A percentile compares a stretch with the other conserved stretches of the same genome.
phyloP scores from a whole-genome alignment of 2,797 vertebrate species.

The Acanthis flammea region DNA sequence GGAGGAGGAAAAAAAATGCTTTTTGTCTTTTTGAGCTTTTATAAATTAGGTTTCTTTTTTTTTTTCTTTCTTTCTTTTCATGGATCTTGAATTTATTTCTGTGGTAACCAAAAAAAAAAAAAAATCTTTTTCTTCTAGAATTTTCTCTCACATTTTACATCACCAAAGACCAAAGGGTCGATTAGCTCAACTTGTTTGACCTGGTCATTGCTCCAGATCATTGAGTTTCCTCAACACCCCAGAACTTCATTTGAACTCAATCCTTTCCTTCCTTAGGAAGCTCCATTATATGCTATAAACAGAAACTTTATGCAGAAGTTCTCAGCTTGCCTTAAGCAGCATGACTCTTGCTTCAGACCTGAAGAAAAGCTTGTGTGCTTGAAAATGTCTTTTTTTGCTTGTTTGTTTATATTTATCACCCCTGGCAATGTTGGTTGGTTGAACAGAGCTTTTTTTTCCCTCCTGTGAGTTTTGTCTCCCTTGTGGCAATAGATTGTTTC shows the following conservation, averaged over 20 bases:
- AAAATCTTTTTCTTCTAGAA: not conserved
- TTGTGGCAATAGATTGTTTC: not conserved
- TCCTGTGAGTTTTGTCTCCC: not conserved
- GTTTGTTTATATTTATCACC: not conserved
- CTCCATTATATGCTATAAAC: not conserved
- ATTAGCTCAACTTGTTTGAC: not conserved
- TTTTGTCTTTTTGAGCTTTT: constrained; percentile 17
- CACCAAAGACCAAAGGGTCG: not conserved
- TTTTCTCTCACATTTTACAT: not conserved
- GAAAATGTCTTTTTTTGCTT: not conserved
- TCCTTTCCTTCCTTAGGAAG: not conserved
- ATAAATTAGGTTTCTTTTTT: not conserved
- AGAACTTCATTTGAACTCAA: not conserved
- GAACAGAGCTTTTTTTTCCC: not conserved
- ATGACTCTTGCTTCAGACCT: not conserved
- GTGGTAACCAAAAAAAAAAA: not conserved
- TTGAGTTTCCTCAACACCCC: not conserved
- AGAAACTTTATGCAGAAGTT: not conserved
- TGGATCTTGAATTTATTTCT: not conserved
- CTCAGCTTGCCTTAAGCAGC: not conserved
- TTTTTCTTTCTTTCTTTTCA: not conserved
- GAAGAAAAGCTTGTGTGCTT: not conserved
- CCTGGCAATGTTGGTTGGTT: not conserved
- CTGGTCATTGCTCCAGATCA: not conserved
- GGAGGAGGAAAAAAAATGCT: constrained; percentile 19